Base-by-base conservation (phyloP, 2,113 vertebrate genomes). In the Nothocercus nigrocapillus region DNA sequence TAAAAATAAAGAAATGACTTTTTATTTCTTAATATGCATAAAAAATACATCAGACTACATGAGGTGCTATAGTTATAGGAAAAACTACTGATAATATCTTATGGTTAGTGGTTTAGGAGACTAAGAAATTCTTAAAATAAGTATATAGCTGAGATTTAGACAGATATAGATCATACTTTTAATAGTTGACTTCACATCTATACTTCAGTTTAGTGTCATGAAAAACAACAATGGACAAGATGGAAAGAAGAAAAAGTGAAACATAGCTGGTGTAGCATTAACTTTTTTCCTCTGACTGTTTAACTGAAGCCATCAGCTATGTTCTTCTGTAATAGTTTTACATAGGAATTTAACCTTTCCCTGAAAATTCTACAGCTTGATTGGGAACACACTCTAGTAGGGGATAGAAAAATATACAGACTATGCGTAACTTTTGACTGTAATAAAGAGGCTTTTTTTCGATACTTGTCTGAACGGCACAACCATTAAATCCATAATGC, bases 291-390 rank as follows among this genome's bases (percentile, higher is more conserved):
- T 25, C 7, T 74, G 72, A 78, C 76, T 91, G 27, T 82, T 92
- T 87, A 56, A 66, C 45, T 83, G 77, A 78, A 93, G 58, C 42
- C 15, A 8, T 78, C 96, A 88, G 78, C 38, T 66, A 36, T 78
- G 30, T 64, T 56, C 73, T 94, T 96, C 90, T 69, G 64, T 92
- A 84, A 90, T 44, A 59, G 77, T 90, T 93, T 95, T 93, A 93
- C 95, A 90, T 73, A 63, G 88, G 54, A 95, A 88, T 85, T 95
- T 97, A 83, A 85, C 79, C 89, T 94, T 95, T 94, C 80, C 6
- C 6, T 81, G 64, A 56, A 74, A 91, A 83, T 85, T 44, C 58
- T 88, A 24, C 85, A 70, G 30, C 49, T 84, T 85, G 42, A 63
- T 81, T 74, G 85, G 72, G 32, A 88, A 83, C 70, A 85, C 85